Conservation (phyloP, 1,140 invertebrate genomes). For the Pissodes strobi region DNA sequence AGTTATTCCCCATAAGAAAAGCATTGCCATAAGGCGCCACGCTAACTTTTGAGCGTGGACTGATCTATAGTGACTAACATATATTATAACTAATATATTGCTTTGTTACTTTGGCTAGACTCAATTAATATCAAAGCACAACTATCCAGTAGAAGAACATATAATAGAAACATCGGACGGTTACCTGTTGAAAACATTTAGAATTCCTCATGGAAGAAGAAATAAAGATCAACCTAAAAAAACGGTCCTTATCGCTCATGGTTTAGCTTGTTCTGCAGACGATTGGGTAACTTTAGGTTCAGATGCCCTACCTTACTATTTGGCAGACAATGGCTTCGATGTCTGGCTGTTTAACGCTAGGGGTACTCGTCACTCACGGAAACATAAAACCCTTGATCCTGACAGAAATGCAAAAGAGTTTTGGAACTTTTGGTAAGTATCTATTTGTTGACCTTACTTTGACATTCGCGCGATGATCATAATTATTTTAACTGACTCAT, state of each 20-base stretch:
- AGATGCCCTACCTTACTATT: constrained; percentile 6
- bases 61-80: too few species aligned
- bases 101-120: too few species aligned
- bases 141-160: constrained; percentile 44
- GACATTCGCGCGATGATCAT: too few species aligned
- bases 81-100: too few species aligned
- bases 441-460: too few species aligned
- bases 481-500: too few species aligned
- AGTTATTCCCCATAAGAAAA: too few species aligned
- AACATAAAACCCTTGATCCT: constrained; percentile 58
- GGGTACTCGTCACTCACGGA: constrained; percentile 66
- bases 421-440: constrained; percentile 67
- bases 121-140: constrained; percentile 36
- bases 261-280: constrained; percentile 7
- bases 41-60: too few species aligned
- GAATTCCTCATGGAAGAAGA: constrained; percentile 51
- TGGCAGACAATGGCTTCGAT: constrained; percentile 66
- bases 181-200: constrained; percentile 58
- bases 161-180: constrained; percentile 58
- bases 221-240: constrained; percentile 46
- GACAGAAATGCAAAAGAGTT: constrained; percentile 58
- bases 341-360: constrained; percentile 71
- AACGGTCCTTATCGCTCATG: constrained; percentile 1
- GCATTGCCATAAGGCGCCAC: too few species aligned
- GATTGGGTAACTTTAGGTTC: constrained; percentile 1